Percentiles rank a stretch among this genome's conserved stretches.
Evolutionary conservation across 1,140 invertebrate species (phyloP).

Genomic region (Drepana arcuata): DNA sequence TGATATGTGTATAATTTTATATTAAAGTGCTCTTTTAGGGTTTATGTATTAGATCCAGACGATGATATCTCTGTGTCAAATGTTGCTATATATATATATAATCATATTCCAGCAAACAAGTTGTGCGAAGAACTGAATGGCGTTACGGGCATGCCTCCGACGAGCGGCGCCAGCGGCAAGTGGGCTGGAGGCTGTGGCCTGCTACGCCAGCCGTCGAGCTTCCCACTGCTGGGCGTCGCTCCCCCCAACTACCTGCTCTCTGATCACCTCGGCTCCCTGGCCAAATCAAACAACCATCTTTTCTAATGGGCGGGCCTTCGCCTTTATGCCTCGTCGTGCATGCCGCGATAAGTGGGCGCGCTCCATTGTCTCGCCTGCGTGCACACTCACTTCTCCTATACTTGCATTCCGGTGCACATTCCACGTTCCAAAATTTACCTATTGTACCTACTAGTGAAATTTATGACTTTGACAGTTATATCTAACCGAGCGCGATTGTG

Average conservation of each 20-base stretch:
- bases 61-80: no score
- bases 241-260: conserved; percentile 63
- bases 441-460: no score
- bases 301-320: conserved; percentile 54
- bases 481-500: no score
- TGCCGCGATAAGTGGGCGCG: conserved; percentile 5
- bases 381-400: not conserved
- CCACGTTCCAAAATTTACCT: conserved; percentile 11
- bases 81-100: conserved; percentile 1
- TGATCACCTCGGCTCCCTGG: conserved; percentile 59
- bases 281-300: conserved; percentile 67
- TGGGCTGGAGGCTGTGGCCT: conserved; percentile 60
- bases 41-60: no score
- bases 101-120: conserved; percentile 46
- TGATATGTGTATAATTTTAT: no score
- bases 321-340: conserved; percentile 4
- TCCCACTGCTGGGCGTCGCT: conserved; percentile 56
- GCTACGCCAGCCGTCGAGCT: conserved; percentile 58
- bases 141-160: conserved; percentile 33
- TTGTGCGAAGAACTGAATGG: conserved; percentile 55
- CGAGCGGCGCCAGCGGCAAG: conserved; percentile 40
- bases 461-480: no score
- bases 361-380: conserved; percentile 3
- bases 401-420: conserved; percentile 16
- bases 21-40: no score